Evolutionary conservation across 1,140 invertebrate species (phyloP).

Genomic region (Lasaia peninsularis): DNA sequence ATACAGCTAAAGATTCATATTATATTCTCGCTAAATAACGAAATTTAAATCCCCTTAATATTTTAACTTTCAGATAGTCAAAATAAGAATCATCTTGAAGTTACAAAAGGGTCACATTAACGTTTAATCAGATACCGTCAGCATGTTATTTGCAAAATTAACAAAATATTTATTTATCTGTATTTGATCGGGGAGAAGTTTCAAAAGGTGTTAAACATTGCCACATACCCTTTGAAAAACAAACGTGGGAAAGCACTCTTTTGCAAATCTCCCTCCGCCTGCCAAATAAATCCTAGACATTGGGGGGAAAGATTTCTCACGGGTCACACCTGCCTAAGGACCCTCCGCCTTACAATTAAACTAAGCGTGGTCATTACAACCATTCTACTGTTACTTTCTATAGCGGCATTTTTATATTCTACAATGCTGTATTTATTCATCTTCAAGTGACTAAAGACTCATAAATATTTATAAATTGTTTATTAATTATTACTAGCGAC

Average conservation of each 20-base stretch:
- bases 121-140: not conserved
- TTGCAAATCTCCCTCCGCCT: conserved; percentile 39
- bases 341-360: conserved; percentile 35
- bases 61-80: too few relatives aligned
- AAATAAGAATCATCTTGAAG: too few relatives aligned
- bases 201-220: not conserved
- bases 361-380: conserved; percentile 18
- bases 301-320: conserved; percentile 43
- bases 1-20: too few relatives aligned
- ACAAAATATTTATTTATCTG: not conserved
- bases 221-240: not conserved
- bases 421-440: too few relatives aligned
- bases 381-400: conserved; percentile 6
- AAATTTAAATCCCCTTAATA: too few relatives aligned
- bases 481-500: too few relatives aligned
- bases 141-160: too few relatives aligned
- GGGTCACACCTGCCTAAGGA: conserved; percentile 36
- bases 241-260: conserved; percentile 33
- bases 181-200: not conserved
- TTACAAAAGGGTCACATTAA: not conserved
- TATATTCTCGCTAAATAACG: too few relatives aligned
- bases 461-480: too few relatives aligned
- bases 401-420: too few relatives aligned
- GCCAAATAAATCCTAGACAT: conserved; percentile 35
- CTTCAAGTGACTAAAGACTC: too few relatives aligned